phyloP scores from a whole-genome alignment of 2,797 vertebrate genomes.

The Eulemur rubriventer region DNA sequence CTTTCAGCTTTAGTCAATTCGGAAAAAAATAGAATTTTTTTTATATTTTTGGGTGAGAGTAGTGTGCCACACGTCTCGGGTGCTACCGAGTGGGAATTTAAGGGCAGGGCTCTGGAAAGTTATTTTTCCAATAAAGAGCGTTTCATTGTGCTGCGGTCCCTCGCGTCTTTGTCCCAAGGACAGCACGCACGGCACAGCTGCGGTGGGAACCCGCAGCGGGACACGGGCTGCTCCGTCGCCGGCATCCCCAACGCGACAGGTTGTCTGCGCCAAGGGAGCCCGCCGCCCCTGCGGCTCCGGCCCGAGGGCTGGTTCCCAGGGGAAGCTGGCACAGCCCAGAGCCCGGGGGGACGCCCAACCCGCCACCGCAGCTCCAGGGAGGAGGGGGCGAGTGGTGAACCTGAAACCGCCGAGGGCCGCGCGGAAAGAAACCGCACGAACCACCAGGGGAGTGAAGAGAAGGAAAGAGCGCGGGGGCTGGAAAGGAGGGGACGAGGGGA shows the following conservation, averaged over 20 bases:
- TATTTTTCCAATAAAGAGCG: neutral
- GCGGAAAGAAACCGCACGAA: neutral
- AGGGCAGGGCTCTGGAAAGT: neutral
- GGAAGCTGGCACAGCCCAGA: neutral
- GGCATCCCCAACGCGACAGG: neutral
- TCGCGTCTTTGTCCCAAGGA: fast-evolving
- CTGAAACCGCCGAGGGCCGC: neutral
- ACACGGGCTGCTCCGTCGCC: neutral
- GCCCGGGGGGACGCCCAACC: neutral
- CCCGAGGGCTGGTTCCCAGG: neutral
- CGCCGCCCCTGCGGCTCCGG: neutral
- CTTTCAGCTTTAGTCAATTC: neutral
- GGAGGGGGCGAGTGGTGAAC: neutral
- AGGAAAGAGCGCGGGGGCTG: neutral
- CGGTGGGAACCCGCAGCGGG: neutral
- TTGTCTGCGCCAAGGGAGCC: neutral
- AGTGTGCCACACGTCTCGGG: neutral
- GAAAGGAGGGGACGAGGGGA: fast-evolving
- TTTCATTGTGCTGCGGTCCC: neutral
- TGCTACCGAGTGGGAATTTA: neutral
- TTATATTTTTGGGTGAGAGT: neutral
- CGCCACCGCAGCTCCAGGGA: neutral
- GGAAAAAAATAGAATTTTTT: neutral
- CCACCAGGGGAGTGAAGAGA: fast-evolving
- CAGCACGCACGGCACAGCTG: neutral